A percentile compares a stretch with the other conserved stretches of the same genome.
These are phyloP conservation scores for Anas acuta DNA, from an alignment of 2,797 vertebrate species.

Conservation along the genomic window DNA sequence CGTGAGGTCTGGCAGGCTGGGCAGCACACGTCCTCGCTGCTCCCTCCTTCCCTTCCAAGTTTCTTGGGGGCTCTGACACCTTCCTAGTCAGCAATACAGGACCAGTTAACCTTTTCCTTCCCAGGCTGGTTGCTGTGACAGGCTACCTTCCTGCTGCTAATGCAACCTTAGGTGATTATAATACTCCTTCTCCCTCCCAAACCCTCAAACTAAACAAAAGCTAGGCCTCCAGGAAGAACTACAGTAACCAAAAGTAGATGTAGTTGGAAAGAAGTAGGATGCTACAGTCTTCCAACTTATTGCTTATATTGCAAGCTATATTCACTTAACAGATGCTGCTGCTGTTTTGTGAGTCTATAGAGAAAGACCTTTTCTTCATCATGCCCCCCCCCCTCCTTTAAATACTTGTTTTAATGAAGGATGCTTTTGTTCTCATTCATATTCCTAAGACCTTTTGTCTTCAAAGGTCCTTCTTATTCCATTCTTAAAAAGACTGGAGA, in stretches of 20 bases:
- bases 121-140: neutral
- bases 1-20: neutral
- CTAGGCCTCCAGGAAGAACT: neutral
- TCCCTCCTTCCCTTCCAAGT: neutral
- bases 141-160: neutral
- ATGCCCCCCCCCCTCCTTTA: neutral
- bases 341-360: neutral
- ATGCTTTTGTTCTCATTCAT: neutral
- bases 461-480: neutral
- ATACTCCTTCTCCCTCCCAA: neutral
- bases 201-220: neutral
- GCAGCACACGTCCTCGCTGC: neutral
- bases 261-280: neutral
- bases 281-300: neutral
- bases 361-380: neutral
- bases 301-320: neutral
- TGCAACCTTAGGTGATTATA: neutral
- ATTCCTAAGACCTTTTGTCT: neutral
- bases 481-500: neutral
- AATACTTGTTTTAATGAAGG: neutral
- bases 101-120: neutral
- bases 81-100: neutral
- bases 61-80: neutral
- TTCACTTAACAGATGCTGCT: neutral
- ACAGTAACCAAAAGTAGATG: neutral